phyloP scores from a whole-genome alignment of 1,140 invertebrate species.

The Metopolophium dirhodum region DNA sequence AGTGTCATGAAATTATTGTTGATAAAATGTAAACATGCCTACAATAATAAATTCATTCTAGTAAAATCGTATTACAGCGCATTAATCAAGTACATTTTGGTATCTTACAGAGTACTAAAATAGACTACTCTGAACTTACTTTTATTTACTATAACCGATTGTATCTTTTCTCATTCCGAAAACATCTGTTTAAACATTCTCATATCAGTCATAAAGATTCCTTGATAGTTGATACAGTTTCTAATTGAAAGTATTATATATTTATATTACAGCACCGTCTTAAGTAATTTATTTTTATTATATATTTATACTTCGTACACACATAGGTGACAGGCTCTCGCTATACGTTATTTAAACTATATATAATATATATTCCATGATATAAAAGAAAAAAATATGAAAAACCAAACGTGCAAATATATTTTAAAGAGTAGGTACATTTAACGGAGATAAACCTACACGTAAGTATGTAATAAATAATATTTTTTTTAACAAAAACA shows the following conservation, averaged over 20 bases:
- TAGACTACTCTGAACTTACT: not conserved
- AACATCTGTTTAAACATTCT: constrained; percentile 24
- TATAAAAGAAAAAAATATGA: not conserved
- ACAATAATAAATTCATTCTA: not conserved
- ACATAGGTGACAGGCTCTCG: not conserved
- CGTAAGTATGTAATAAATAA: too few species aligned
- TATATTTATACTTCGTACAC: not conserved
- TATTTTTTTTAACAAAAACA: too few species aligned
- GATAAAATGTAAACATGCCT: not conserved
- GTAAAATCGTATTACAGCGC: not conserved
- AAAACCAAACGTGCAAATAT: not conserved
- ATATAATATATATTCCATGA: not conserved
- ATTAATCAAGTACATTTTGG: not conserved
- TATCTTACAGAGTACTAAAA: not conserved
- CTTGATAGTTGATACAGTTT: not conserved
- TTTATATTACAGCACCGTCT: not conserved
- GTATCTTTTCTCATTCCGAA: not conserved
- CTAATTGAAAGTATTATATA: not conserved
- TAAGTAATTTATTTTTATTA: not conserved
- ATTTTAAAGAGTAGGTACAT: not conserved
- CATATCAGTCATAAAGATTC: not conserved
- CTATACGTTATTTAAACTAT: not conserved
- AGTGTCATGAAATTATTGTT: not conserved
- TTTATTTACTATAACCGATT: not conserved
- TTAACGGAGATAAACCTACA: too few species aligned